These are phyloP conservation scores for Lysiphlebus fabarum DNA, from an alignment of 1,140 invertebrate species.

Conservation along the genomic window DNA sequence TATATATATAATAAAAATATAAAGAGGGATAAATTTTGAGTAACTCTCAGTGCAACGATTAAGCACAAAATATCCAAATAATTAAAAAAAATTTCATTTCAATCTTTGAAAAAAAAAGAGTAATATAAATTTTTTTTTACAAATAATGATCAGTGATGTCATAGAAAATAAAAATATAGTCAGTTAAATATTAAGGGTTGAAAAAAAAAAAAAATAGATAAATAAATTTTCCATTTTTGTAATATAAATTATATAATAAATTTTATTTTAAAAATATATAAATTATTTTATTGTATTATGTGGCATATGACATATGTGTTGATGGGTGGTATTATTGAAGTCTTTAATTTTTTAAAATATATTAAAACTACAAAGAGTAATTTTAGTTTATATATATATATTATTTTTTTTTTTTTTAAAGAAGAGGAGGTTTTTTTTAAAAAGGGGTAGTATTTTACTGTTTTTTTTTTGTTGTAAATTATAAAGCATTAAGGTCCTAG, in stretches of 20 bases:
- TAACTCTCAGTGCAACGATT: no score
- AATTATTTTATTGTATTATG: no score
- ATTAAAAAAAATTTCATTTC: slow-evolving; percentile 35
- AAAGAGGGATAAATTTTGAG: no score
- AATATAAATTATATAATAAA: no score
- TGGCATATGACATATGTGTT: no score
- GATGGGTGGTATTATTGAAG: no score
- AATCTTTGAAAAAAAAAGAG: no score
- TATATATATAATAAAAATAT: neutral
- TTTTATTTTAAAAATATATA: no score
- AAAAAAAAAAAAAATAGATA: neutral
- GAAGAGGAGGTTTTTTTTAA: neutral
- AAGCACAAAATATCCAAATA: slow-evolving; percentile 4
- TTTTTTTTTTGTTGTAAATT: slow-evolving; percentile 43
- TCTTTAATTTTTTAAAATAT: neutral
- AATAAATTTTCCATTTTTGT: slow-evolving; percentile 13
- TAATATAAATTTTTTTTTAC: no score
- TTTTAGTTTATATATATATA: slow-evolving; percentile 3
- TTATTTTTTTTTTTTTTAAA: neutral
- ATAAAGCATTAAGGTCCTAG: slow-evolving; percentile 44
- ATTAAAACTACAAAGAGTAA: neutral
- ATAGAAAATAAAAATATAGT: no score
- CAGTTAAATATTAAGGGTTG: no score
- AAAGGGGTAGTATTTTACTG: neutral
- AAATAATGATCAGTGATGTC: no score